phyloP scores from a whole-genome alignment of 2,113 vertebrate species.

The Pongo abelii region DNA sequence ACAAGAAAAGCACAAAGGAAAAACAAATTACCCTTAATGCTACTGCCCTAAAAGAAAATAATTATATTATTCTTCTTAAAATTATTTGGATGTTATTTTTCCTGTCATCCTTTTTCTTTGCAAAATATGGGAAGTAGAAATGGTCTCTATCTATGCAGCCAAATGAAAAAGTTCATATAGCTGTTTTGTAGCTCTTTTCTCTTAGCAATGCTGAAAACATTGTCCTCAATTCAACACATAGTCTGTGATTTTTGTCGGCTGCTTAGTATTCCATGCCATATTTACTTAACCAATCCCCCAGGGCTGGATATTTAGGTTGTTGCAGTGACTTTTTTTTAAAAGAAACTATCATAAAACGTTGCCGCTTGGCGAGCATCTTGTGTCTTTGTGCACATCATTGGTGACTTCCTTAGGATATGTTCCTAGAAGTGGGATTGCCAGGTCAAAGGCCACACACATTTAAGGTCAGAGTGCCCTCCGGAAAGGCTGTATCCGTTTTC shows the following conservation, averaged over 20 bases:
- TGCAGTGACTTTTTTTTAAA: not conserved
- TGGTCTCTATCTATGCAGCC: not conserved
- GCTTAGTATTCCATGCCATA: fast-evolving
- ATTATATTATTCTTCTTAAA: not conserved
- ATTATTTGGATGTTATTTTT: slow-evolving; percentile 29
- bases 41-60: not conserved
- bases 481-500: slow-evolving; percentile 46
- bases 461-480: slow-evolving; percentile 27
- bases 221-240: not conserved
- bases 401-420: slow-evolving; percentile 48
- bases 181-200: not conserved
- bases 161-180: not conserved
- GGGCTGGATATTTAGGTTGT: not conserved
- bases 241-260: not conserved
- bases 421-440: slow-evolving; percentile 60
- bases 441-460: slow-evolving; percentile 24
- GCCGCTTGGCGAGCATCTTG: not conserved
- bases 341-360: not conserved
- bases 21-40: not conserved
- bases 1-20: slow-evolving; percentile 4
- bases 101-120: not conserved
- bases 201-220: not conserved
- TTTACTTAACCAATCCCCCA: not conserved
- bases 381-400: not conserved
- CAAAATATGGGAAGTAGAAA: not conserved